A percentile compares a stretch with the other conserved stretches of the same genome.
phyloP scores from a whole-genome alignment of 2,797 vertebrate species.

The Amblyopsis hoosieri region DNA sequence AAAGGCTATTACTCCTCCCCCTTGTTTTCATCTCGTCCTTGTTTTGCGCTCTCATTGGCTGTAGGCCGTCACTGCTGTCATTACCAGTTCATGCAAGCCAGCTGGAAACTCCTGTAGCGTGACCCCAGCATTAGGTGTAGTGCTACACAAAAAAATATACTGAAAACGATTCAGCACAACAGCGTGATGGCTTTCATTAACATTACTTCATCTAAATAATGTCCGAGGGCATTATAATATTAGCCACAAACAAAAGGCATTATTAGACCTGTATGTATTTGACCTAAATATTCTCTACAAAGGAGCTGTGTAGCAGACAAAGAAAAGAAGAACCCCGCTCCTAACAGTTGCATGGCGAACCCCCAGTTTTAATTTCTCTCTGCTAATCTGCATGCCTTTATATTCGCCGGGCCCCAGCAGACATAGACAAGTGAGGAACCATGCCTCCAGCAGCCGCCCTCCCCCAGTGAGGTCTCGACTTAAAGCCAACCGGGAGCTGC shows the following conservation, averaged over 20 bases:
- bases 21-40: too few species aligned
- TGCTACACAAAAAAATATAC: not conserved
- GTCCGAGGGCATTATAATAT: constrained; percentile 28
- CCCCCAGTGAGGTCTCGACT: constrained; percentile 36
- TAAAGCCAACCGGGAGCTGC: constrained; percentile 67
- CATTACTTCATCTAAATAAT: constrained; percentile 26
- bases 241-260: constrained; percentile 32
- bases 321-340: constrained; percentile 27
- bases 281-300: constrained; percentile 42
- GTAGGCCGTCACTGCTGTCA: too few species aligned
- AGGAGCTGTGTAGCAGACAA: constrained; percentile 41
- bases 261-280: too few species aligned
- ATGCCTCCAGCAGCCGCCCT: constrained; percentile 13
- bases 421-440: constrained; percentile 54
- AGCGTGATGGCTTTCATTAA: constrained; percentile 14
- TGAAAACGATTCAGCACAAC: constrained; percentile 4
- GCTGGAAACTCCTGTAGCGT: too few species aligned
- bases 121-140: too few species aligned
- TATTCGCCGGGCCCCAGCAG: constrained; percentile 50
- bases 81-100: too few species aligned
- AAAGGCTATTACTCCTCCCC: too few species aligned
- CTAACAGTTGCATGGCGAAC: constrained; percentile 45
- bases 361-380: constrained; percentile 50
- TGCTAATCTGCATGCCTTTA: constrained; percentile 66
- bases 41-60: too few species aligned